Conservation (phyloP, 30 jellyfish, hydroid and myxozoan species). For the Phacellophora camtschatica region DNA sequence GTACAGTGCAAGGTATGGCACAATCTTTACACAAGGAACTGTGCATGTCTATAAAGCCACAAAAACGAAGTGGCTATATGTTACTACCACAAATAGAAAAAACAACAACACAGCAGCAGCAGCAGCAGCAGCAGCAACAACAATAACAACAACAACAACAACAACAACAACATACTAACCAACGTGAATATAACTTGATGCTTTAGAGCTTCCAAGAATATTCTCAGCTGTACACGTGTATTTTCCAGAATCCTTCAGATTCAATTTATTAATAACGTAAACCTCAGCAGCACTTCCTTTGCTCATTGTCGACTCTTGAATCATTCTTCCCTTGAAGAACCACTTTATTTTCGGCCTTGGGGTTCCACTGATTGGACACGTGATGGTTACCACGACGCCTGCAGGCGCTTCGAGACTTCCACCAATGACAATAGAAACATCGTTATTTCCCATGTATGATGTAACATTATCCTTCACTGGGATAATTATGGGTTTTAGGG, state of each 20-base stretch:
- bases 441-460: slow-evolving; percentile 26
- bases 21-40: too few relatives aligned
- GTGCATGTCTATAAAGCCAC: too few relatives aligned
- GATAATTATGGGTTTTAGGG: slow-evolving; percentile 49
- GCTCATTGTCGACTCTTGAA: slow-evolving; percentile 15
- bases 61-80: too few relatives aligned
- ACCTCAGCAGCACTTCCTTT: slow-evolving; percentile 41
- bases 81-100: too few relatives aligned
- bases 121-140: too few relatives aligned
- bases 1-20: too few relatives aligned
- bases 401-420: slow-evolving; percentile 65
- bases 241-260: slow-evolving; percentile 52
- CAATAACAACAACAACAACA: too few relatives aligned
- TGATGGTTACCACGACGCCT: slow-evolving; percentile 48
- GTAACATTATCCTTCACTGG: slow-evolving; percentile 51
- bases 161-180: slow-evolving; percentile 53
- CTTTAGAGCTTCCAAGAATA: slow-evolving; percentile 46
- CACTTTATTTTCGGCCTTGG: slow-evolving; percentile 81
- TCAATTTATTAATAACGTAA: slow-evolving; percentile 34
- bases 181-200: slow-evolving; percentile 29
- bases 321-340: slow-evolving; percentile 47
- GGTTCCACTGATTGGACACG: slow-evolving; percentile 71
- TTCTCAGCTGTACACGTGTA: slow-evolving; percentile 76
- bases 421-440: slow-evolving; percentile 59
- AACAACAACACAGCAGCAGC: too few relatives aligned